Evolutionary conservation across 2,113 vertebrate genomes (phyloP).

Genomic region (Leucoraja erinaceus): DNA sequence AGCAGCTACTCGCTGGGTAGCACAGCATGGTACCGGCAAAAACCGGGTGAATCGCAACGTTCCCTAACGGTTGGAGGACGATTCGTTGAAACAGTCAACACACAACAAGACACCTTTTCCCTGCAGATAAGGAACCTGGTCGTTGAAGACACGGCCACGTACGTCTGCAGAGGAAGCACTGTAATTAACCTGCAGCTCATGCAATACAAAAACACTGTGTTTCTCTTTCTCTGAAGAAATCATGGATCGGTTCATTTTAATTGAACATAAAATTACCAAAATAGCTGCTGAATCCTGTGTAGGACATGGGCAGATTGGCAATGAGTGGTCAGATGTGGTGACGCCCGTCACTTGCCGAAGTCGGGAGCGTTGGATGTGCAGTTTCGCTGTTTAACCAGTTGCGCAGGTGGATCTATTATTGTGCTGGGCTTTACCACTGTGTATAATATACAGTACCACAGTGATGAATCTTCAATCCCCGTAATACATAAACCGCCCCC

Average conservation of each 20-base stretch:
- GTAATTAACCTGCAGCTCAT: not conserved
- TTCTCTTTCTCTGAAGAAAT: not conserved
- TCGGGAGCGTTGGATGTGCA: not conserved
- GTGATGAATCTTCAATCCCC: not conserved
- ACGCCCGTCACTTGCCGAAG: too few species aligned
- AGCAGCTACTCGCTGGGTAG: accelerated
- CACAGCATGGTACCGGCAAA: not conserved
- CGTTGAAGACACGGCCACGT: not conserved
- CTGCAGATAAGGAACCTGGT: not conserved
- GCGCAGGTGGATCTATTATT: not conserved
- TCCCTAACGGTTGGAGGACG: not conserved
- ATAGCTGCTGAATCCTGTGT: too few species aligned
- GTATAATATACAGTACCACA: not conserved
- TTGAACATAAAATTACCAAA: too few species aligned
- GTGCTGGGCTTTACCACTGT: not conserved
- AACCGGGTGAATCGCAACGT: not conserved
- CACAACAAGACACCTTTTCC: not conserved
- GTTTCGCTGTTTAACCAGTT: too few species aligned
- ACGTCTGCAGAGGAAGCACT: not conserved
- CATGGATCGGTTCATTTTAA: too few species aligned
- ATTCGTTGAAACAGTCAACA: not conserved
- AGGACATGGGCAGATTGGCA: too few species aligned
- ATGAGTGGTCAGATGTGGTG: too few species aligned
- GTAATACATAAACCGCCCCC: not conserved
- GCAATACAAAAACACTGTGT: not conserved